phyloP scores from a whole-genome alignment of 2,888 invertebrate genomes.

The Zonitis immaculata region DNA sequence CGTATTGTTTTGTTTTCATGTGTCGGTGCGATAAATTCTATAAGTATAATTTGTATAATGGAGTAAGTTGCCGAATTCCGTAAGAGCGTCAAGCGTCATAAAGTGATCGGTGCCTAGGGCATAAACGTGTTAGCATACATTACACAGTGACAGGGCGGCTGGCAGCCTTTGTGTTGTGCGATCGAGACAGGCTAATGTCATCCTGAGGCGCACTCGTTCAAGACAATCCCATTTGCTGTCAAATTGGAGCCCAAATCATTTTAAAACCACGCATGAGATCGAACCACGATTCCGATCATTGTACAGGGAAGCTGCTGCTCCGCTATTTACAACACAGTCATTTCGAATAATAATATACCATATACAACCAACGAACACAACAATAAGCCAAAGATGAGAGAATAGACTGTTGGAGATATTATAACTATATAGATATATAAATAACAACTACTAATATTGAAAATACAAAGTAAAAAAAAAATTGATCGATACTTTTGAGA shows the following conservation, averaged over 20 bases:
- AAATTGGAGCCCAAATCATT: conserved; percentile 46
- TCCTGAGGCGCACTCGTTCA: conserved; percentile 47
- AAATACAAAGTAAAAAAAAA: no score
- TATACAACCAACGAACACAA: conserved; percentile 19
- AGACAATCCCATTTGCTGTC: conserved; percentile 49
- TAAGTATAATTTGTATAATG: conserved; percentile 34
- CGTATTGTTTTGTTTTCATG: neutral
- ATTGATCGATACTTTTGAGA: neutral
- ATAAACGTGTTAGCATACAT: conserved; percentile 50
- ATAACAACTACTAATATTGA: neutral
- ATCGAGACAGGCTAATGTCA: conserved; percentile 48
- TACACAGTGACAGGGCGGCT: conserved; percentile 48
- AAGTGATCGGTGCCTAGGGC: conserved; percentile 46
- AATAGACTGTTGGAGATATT: neutral
- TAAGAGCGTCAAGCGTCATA: conserved; percentile 42
- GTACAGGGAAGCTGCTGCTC: conserved; percentile 29
- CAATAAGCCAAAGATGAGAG: conserved; percentile 15
- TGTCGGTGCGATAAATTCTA: conserved; percentile 12
- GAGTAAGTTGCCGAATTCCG: conserved; percentile 30
- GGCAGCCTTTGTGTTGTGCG: conserved; percentile 45
- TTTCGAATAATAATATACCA: conserved; percentile 30
- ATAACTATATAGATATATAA: no score
- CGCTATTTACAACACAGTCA: conserved; percentile 31
- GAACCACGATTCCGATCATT: conserved; percentile 30
- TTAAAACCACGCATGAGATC: conserved; percentile 41